Conservation (phyloP, 2,113 vertebrate genomes). For the Pituophis catenifer region DNA sequence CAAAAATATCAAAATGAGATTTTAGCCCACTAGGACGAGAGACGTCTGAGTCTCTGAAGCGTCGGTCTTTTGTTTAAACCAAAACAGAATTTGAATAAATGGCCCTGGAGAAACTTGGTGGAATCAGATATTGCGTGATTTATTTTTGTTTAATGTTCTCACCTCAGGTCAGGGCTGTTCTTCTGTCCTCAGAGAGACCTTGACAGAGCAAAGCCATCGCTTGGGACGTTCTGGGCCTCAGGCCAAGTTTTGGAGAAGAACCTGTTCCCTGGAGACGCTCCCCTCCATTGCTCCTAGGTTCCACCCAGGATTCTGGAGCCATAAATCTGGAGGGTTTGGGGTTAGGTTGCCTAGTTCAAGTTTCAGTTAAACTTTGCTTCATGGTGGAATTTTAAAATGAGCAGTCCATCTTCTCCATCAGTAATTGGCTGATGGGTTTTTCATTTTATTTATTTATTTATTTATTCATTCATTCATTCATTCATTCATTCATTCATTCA, state of each 20-base stretch:
- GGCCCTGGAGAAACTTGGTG: not conserved
- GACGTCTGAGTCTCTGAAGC: not conserved
- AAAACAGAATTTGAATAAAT: slow-evolving; percentile 10
- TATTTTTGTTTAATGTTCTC: not conserved
- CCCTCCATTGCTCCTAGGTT: not conserved
- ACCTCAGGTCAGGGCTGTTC: slow-evolving; percentile 24
- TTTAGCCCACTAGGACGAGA: not conserved
- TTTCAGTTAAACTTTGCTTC: not conserved
- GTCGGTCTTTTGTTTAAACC: not conserved
- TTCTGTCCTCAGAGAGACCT: slow-evolving; percentile 43
- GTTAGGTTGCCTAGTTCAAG: not conserved
- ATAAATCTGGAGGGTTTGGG: not conserved
- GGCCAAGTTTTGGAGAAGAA: not conserved
- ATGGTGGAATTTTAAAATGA: not conserved
- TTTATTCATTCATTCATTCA: too few species aligned
- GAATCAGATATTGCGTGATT: not conserved
- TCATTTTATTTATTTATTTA: too few species aligned
- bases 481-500: too few species aligned
- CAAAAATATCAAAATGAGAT: not conserved
- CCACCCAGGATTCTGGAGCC: not conserved
- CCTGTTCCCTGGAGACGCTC: not conserved
- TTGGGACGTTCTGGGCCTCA: not conserved
- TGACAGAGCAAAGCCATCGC: slow-evolving; percentile 19
- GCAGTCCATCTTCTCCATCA: not conserved
- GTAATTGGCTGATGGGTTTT: not conserved